These are phyloP conservation scores for Epinotia brunnichana DNA, from an alignment of 2,888 invertebrate species.

Conservation along the genomic window DNA sequence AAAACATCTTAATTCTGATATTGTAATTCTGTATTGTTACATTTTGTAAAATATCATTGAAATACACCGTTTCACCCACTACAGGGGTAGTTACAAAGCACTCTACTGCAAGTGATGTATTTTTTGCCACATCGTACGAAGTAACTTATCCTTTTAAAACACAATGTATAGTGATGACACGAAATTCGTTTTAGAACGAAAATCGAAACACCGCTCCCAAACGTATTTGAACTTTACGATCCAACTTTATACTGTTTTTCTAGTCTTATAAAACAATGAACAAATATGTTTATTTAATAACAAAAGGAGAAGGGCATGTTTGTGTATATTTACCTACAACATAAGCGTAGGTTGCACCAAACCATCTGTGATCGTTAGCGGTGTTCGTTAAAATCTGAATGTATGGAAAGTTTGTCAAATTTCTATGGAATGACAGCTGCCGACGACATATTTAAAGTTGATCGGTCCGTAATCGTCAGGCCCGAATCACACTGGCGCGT, in stretches of 20 bases:
- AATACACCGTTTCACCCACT: neutral
- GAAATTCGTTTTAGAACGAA: constrained; percentile 11
- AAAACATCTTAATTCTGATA: constrained; percentile 4
- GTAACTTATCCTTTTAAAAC: neutral
- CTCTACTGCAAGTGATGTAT: neutral
- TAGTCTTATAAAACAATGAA: neutral
- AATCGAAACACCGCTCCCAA: neutral
- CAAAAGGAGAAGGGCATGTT: neutral
- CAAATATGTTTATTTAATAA: neutral
- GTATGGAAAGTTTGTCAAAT: too few relatives aligned
- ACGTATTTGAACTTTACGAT: constrained; percentile 5
- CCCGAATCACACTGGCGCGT: too few relatives aligned
- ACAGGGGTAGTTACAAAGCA: neutral
- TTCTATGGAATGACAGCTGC: too few relatives aligned
- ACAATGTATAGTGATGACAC: constrained; percentile 7
- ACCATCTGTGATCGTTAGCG: too few relatives aligned
- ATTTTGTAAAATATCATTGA: constrained; percentile 1
- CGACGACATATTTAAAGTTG: too few relatives aligned
- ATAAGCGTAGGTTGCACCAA: too few relatives aligned
- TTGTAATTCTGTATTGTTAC: neutral
- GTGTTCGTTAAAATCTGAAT: too few relatives aligned
- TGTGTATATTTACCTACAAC: neutral
- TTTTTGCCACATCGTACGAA: neutral
- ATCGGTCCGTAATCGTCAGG: too few relatives aligned
- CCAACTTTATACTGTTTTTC: neutral